phyloP scores from a whole-genome alignment of 2,113 vertebrate genomes.

The Theropithecus gelada region DNA sequence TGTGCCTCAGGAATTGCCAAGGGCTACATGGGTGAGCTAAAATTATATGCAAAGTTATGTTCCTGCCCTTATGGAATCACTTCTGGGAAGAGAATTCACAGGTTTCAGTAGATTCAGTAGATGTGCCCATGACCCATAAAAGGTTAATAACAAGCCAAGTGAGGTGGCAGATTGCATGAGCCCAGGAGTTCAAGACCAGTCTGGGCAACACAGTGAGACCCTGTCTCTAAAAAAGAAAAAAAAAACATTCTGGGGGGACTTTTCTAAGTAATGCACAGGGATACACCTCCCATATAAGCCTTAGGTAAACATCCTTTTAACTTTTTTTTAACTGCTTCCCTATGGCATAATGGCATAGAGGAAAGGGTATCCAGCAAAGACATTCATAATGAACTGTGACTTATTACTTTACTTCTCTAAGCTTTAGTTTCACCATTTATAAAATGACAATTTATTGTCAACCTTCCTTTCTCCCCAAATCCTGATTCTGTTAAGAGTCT shows the following conservation, averaged over 20 bases:
- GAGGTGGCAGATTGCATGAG: neutral
- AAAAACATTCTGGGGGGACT: neutral
- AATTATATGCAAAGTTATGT: neutral
- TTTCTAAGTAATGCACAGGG: constrained; percentile 6
- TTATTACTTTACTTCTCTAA: neutral
- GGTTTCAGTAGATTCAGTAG: neutral
- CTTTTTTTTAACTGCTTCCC: neutral
- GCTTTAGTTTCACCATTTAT: neutral
- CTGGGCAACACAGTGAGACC: neutral
- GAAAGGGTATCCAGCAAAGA: neutral
- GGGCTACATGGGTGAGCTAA: neutral
- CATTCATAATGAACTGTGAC: neutral
- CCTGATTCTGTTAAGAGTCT: neutral
- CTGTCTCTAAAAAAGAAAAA: neutral
- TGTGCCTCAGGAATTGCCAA: neutral
- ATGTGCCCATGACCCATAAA: neutral
- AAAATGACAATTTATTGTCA: neutral
- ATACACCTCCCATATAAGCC: neutral
- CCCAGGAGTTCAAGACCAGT: neutral
- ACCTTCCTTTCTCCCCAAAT: neutral
- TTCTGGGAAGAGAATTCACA: neutral
- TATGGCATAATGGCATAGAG: neutral
- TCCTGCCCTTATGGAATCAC: neutral
- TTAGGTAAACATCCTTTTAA: neutral
- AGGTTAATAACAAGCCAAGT: neutral